phyloP scores from a whole-genome alignment of 1,140 invertebrate genomes.

The Hermetia illucens region DNA sequence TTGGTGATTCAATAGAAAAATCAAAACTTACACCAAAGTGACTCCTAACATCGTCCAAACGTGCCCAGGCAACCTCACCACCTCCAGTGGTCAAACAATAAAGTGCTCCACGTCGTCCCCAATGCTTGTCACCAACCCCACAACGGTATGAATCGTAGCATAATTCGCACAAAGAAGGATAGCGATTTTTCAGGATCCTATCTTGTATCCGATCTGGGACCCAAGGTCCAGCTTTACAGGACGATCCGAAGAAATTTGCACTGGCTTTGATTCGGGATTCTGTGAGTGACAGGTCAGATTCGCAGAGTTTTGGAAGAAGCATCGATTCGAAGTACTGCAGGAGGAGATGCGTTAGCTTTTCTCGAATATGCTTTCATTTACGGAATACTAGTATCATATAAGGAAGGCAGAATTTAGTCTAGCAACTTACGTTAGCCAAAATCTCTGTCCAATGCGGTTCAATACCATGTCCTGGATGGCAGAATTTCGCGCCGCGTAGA shows the following conservation, averaged over 20 bases:
- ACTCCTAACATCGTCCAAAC: slow-evolving; percentile 42
- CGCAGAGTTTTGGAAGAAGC: slow-evolving; percentile 48
- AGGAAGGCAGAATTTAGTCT: too few species aligned
- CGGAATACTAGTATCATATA: too few species aligned
- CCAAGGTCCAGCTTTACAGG: slow-evolving; percentile 74
- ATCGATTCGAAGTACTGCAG: slow-evolving; percentile 57
- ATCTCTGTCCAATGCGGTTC: slow-evolving; percentile 50
- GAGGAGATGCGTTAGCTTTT: not conserved
- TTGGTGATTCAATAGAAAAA: not conserved
- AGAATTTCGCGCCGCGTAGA: slow-evolving; percentile 49
- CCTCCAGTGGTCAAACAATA: slow-evolving; percentile 58
- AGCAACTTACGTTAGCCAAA: slow-evolving; percentile 42
- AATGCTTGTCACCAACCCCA: slow-evolving; percentile 57
- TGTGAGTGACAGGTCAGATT: slow-evolving; percentile 43
- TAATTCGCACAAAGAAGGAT: slow-evolving; percentile 51
- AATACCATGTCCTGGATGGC: slow-evolving; percentile 56
- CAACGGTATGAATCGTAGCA: slow-evolving; percentile 48
- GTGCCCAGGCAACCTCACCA: slow-evolving; percentile 70
- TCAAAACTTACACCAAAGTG: slow-evolving; percentile 45
- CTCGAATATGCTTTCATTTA: too few species aligned
- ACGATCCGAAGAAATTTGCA: slow-evolving; percentile 51
- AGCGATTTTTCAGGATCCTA: slow-evolving; percentile 47
- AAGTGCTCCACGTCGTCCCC: slow-evolving; percentile 62
- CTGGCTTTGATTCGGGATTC: slow-evolving; percentile 57
- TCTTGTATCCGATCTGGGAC: slow-evolving; percentile 49